Evolutionary conservation across 1,140 invertebrate genomes (phyloP).

Genomic region (Odontomachus brunneus): DNA sequence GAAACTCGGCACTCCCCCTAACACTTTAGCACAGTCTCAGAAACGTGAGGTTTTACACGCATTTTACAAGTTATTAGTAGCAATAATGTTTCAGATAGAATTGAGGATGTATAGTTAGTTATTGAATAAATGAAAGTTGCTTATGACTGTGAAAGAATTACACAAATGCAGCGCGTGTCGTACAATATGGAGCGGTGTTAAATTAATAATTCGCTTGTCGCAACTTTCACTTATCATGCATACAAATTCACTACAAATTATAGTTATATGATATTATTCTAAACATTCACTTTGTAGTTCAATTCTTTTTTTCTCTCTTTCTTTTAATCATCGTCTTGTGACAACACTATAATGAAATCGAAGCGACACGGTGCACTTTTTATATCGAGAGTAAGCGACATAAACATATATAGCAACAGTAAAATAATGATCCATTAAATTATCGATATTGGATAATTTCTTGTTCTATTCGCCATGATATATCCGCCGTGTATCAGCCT

Average conservation of each 20-base stretch:
- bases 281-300: constrained; percentile 81
- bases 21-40: constrained; percentile 73
- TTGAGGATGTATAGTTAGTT: constrained; percentile 73
- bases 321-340: background rate
- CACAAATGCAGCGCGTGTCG: constrained; percentile 23
- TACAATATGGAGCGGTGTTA: constrained; percentile 31
- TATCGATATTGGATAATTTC: constrained; percentile 19
- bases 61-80: constrained; percentile 78
- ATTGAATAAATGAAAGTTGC: constrained; percentile 82
- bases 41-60: constrained; percentile 75
- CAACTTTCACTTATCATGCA: constrained; percentile 82
- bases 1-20: constrained; percentile 72
- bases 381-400: constrained; percentile 12
- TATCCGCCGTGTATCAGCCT: constrained; percentile 65
- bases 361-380: constrained; percentile 28
- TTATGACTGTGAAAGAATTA: background rate
- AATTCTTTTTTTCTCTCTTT: constrained; percentile 69
- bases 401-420: constrained; percentile 5
- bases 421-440: constrained; percentile 38
- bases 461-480: constrained; percentile 17
- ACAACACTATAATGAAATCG: constrained; percentile 38
- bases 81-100: constrained; percentile 76
- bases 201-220: constrained; percentile 44
- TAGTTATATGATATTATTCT: constrained; percentile 80
- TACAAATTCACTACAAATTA: constrained; percentile 82